Conservation (phyloP, 2,888 invertebrate species). For the Scrobipalpa atriplicella region DNA sequence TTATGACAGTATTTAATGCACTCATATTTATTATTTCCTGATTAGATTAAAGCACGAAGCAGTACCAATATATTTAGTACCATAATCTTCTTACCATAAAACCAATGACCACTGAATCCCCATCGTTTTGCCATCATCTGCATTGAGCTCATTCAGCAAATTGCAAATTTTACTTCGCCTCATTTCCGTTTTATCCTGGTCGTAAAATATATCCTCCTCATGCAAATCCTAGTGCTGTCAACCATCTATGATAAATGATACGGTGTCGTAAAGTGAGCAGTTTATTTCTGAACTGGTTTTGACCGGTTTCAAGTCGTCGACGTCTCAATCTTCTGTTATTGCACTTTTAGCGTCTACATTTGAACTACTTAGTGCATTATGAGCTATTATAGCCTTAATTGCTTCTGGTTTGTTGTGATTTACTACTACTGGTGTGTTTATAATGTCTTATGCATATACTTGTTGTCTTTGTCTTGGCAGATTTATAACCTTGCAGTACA, state of each 20-base stretch:
- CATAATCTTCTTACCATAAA: neutral
- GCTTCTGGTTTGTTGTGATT: slow-evolving; percentile 6
- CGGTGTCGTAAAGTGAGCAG: slow-evolving; percentile 62
- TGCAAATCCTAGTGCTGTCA: slow-evolving; percentile 24
- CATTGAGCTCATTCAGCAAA: neutral
- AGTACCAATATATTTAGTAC: neutral
- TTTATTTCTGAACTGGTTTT: slow-evolving; percentile 67
- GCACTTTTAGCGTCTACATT: slow-evolving; percentile 39
- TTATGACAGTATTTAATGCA: neutral
- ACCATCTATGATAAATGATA: slow-evolving; percentile 60
- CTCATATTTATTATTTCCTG: slow-evolving; percentile 1
- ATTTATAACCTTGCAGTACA: no score
- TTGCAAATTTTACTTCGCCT: slow-evolving; percentile 15
- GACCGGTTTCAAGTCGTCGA: slow-evolving; percentile 50
- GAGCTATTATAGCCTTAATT: neutral
- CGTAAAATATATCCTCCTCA: neutral
- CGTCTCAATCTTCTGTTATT: slow-evolving; percentile 70
- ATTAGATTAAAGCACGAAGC: no score
- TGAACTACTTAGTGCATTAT: slow-evolving; percentile 20
- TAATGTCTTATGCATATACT: neutral
- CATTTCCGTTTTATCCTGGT: slow-evolving; percentile 18
- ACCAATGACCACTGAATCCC: neutral
- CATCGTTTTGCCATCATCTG: neutral
- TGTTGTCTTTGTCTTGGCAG: no score
- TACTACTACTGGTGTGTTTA: neutral